Percentiles rank a stretch among this genome's conserved stretches.
phyloP scores from a whole-genome alignment of 2,113 vertebrate genomes.

The Nyctereutes procyonoides region DNA sequence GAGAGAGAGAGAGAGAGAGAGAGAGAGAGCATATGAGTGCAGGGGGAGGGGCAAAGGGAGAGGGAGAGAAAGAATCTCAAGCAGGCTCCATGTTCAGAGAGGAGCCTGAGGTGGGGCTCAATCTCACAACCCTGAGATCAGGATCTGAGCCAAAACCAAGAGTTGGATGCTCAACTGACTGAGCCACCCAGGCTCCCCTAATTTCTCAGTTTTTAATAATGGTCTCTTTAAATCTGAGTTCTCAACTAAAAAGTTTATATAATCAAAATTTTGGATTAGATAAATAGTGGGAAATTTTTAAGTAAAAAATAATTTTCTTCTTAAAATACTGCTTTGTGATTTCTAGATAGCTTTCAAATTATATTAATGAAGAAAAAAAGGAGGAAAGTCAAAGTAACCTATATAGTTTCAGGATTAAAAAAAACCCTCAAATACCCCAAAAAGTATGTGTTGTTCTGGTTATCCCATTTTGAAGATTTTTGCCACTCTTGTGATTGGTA shows the following conservation, averaged over 20 bases:
- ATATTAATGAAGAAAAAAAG: conserved; percentile 17
- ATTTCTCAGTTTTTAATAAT: conserved; percentile 28
- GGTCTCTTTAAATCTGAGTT: neutral
- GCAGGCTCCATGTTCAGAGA: neutral
- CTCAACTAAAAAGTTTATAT: conserved; percentile 21
- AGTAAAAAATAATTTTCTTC: conserved; percentile 47
- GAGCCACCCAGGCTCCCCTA: neutral
- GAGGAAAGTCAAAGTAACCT: conserved; percentile 13
- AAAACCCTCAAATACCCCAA: neutral
- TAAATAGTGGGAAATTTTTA: neutral
- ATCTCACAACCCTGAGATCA: neutral
- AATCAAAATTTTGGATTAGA: neutral
- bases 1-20: neutral
- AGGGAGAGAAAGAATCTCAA: neutral
- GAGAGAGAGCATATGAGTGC: neutral
- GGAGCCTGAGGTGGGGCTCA: neutral
- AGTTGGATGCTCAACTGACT: neutral
- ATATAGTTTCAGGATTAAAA: neutral
- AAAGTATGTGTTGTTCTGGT: neutral
- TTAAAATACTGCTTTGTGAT: conserved; percentile 45
- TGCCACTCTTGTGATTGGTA: conserved; percentile 2
- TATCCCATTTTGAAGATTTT: conserved; percentile 13
- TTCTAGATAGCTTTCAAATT: conserved; percentile 54
- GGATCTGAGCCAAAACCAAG: neutral
- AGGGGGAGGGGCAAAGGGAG: neutral